Base-by-base conservation (phyloP, 1,140 invertebrate species). In the Trichonephila clavata region DNA sequence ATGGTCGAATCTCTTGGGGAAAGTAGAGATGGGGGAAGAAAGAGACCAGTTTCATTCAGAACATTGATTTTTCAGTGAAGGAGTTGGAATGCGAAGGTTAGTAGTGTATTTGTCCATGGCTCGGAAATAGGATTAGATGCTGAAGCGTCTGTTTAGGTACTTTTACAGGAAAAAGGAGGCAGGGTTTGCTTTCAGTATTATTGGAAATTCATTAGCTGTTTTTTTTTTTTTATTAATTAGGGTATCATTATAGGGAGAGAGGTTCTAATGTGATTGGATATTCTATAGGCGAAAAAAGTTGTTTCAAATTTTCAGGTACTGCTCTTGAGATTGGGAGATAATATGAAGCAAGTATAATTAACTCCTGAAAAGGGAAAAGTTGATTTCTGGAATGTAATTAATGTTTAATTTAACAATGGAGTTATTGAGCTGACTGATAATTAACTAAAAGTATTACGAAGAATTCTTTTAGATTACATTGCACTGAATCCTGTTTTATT, bases 21-120 rank as follows among this genome's bases (percentile, higher is more conserved):
- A 50, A 20, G 43, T 27, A 50, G 32, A 20, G 39, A 50, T 32
- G n/a, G 39, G 63, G 86, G 63, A n/a, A 32, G 50, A 50, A 50
- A 50, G 50, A 50, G 24, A 83, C 80, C 80, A 84, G 83, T 84
- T 84, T 60, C 83, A 84, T 84, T 84, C 83, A 32, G 89, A 57
- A 59, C 43, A 90, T 90, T 90, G 89, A 90, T 90, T 90, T 88
- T 90, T 90, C 89, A 59, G 89, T 39, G n/a, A 39, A 60, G 83
- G 43, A 59, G 43, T 57, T 20, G n/a, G 32, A 87, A 39, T 87
- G 32, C 43, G 10, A n/a, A 6, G 57, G 50, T 7, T 50, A 50
- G n/a, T 20, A 59, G 32, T 57, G 43, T 50, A n/a, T 83, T 57
- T 63, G 16, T 13, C 21, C 39, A 50, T 50, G 50, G 50, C 50